phyloP scores from a whole-genome alignment of 2,888 invertebrate species.

The Sepiola atlantica region DNA sequence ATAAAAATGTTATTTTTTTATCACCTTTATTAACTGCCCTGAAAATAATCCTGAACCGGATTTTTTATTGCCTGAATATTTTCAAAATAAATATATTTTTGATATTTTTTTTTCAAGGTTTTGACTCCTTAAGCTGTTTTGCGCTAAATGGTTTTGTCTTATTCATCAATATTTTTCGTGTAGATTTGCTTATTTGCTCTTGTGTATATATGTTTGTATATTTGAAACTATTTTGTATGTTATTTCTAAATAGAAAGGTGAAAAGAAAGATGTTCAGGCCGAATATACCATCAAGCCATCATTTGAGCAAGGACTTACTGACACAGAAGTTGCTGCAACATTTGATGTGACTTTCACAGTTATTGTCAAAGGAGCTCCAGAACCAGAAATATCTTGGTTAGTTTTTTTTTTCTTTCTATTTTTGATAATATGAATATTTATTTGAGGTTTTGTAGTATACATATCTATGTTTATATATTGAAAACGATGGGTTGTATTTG shows the following conservation, averaged over 20 bases:
- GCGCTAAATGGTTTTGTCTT: neutral
- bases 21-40: neutral
- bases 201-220: neutral
- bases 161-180: neutral
- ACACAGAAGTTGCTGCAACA: constrained; percentile 67
- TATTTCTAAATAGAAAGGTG: constrained; percentile 43
- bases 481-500: too few species aligned
- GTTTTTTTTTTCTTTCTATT: constrained; percentile 39
- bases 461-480: too few species aligned
- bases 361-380: constrained; percentile 61
- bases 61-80: neutral
- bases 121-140: neutral
- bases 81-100: neutral
- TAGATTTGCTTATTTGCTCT: neutral
- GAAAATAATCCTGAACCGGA: neutral
- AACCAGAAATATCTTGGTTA: constrained; percentile 64
- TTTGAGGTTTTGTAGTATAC: neutral
- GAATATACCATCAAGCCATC: constrained; percentile 57
- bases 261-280: constrained; percentile 44
- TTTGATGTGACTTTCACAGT: constrained; percentile 60
- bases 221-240: neutral
- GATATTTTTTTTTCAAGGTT: neutral
- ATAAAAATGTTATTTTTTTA: neutral
- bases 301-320: constrained; percentile 62
- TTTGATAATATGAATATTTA: neutral